Percentiles rank a stretch among this genome's conserved stretches.
Conservation (phyloP, 1,140 invertebrate genomes). For the Euglossa dilemma region DNA sequence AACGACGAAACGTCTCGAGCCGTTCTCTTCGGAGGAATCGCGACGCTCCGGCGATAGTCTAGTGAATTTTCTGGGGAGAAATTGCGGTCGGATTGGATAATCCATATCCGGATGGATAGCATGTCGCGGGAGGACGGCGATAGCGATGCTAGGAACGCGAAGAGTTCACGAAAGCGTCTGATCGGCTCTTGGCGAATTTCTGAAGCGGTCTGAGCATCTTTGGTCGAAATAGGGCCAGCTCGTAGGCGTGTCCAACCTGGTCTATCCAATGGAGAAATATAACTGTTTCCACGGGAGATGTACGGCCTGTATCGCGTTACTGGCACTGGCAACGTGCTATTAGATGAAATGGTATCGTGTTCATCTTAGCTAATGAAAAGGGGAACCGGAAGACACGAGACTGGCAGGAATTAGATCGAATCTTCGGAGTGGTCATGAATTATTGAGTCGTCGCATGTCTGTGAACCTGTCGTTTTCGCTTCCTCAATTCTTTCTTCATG, state of each 20-base stretch:
- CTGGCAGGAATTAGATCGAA: neutral
- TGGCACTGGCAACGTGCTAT: neutral
- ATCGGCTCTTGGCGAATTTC: slow-evolving; percentile 5
- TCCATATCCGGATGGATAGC: too few species aligned
- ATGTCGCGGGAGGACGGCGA: neutral
- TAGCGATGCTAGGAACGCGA: neutral
- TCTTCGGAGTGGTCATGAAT: neutral
- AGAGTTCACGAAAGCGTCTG: slow-evolving; percentile 5
- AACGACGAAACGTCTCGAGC: too few species aligned
- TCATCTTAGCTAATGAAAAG: slow-evolving; percentile 23
- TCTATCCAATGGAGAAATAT: neutral
- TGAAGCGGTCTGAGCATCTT: neutral
- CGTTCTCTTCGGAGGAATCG: too few species aligned
- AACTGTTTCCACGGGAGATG: slow-evolving; percentile 14
- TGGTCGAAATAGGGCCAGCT: slow-evolving; percentile 50
- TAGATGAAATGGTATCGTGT: neutral
- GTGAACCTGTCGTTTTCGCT: neutral
- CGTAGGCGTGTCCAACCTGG: slow-evolving; percentile 48
- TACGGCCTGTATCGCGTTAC: neutral
- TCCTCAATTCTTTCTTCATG: neutral
- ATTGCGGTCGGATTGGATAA: neutral
- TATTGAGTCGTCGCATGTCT: slow-evolving; percentile 9
- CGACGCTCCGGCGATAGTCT: too few species aligned
- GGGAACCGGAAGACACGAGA: neutral
- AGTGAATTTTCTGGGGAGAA: neutral